Base-by-base conservation (phyloP, 2,888 invertebrate genomes). In the Corbicula japonica region DNA sequence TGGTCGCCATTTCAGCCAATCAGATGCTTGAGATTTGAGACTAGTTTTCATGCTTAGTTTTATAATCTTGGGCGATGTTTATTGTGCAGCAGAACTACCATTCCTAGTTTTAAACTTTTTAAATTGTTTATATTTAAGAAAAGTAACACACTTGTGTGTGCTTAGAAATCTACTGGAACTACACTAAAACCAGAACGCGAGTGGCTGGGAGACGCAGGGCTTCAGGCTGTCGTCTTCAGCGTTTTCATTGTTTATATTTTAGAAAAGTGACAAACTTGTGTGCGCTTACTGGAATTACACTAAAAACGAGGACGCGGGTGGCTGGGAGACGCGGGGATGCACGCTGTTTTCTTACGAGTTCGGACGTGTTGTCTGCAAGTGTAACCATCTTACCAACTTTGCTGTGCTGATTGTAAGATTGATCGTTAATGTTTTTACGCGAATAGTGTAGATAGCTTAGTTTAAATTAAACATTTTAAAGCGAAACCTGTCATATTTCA, bases 301-400 rank as follows among this genome's bases (percentile, higher is more conserved):
- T 6, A 86, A 82, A 5, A 74, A 87, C 35, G 82, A 85, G 30
- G 84, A 84, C 23, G 80, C 76, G 8, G 91, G 91, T n/a, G 86
- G 86, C 10, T 92, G 92, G 92, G 84, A 87, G 0, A 80, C 80
- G 1, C 81, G 81, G 1, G 91, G 91, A 0, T 90, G 91, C 68
- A 66, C 34, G 18, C 74, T 84, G n/a, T n/a, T n/a, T 8, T 54
- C 60, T 2, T 52, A 68, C 0, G 61, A 80, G n/a, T 63, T 52
- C 10, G 88, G 85, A 26, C 50, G 87, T 12, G 76, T 88, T 21
- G 66, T 89, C 18, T 92, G 92, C 72, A 73, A 83, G 58, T 92
- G 92, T 81, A 84, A 90, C 68, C 92, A 92, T 77, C 86, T 92
- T 21, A 92, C 92, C 28, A 92, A 91, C 76, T 92, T 92, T 80